Evolutionary conservation across 2,888 invertebrate species (phyloP).

Genomic region (Drosophila mercatorum): DNA sequence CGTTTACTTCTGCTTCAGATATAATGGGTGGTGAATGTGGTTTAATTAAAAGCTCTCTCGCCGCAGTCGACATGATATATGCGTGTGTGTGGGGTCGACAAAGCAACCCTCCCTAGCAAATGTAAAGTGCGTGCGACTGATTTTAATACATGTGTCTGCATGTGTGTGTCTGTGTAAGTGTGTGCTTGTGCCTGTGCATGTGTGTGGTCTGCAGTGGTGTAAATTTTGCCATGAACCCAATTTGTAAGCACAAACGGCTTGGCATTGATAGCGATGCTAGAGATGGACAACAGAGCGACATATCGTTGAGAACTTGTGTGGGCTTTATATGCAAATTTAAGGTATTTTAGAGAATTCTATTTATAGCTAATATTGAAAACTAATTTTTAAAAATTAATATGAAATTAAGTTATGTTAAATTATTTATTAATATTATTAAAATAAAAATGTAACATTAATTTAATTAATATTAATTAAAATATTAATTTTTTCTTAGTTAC

Average conservation of each 20-base stretch:
- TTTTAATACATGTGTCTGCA: slow-evolving; percentile 12
- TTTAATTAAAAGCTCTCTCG: slow-evolving; percentile 68
- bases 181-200: slow-evolving; percentile 16
- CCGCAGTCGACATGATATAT: slow-evolving; percentile 39
- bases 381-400: too few relatives aligned
- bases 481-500: too few relatives aligned
- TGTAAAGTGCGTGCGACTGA: slow-evolving; percentile 54
- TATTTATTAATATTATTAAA: too few relatives aligned
- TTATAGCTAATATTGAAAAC: too few relatives aligned
- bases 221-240: slow-evolving; percentile 69
- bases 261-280: slow-evolving; percentile 60
- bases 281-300: slow-evolving; percentile 13
- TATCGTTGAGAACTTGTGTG: neutral
- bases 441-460: too few relatives aligned
- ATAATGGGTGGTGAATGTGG: slow-evolving; percentile 52
- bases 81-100: slow-evolving; percentile 24
- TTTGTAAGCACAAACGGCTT: slow-evolving; percentile 54
- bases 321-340: neutral
- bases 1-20: slow-evolving; percentile 27
- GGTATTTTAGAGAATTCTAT: too few relatives aligned
- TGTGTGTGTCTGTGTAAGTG: slow-evolving; percentile 32
- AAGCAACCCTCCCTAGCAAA: slow-evolving; percentile 42
- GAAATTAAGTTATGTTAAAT: too few relatives aligned
- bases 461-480: too few relatives aligned
- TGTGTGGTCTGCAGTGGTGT: slow-evolving; percentile 48